A percentile compares a stretch with the other conserved stretches of the same genome.
Conservation (phyloP, 2,113 vertebrate genomes). For the Dendrocopos noguchii region DNA sequence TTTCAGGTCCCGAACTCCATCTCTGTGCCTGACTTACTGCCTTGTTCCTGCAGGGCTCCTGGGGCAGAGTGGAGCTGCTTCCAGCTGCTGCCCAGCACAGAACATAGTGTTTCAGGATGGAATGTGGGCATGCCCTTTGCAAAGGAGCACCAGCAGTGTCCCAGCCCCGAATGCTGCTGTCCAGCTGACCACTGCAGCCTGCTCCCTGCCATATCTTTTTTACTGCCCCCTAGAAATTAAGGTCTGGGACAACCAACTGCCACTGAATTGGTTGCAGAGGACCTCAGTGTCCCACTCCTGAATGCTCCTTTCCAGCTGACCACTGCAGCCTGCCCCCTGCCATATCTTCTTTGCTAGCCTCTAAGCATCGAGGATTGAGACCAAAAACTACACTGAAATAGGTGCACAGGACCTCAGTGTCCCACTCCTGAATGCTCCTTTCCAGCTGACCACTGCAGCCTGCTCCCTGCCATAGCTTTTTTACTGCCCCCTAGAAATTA, state of each 20-base stretch:
- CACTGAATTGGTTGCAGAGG: too few relatives aligned
- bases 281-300: too few relatives aligned
- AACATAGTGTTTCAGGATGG: background rate
- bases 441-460: too few relatives aligned
- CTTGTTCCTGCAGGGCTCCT: background rate
- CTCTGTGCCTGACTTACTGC: background rate
- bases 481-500: too few relatives aligned
- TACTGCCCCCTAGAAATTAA: too few relatives aligned
- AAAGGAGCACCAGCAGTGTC: background rate
- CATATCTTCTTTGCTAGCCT: background rate
- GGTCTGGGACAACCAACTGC: too few relatives aligned
- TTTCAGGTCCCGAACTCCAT: background rate
- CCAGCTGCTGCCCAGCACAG: background rate
- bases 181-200: background rate
- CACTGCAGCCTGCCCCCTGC: too few relatives aligned
- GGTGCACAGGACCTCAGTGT: too few relatives aligned
- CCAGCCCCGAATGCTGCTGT: background rate
- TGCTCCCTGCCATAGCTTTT: too few relatives aligned
- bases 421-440: too few relatives aligned
- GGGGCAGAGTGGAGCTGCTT: background rate
- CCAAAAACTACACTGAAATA: too few relatives aligned
- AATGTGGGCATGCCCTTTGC: background rate
- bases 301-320: background rate
- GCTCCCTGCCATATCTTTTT: too few relatives aligned
- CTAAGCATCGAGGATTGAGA: background rate